phyloP scores from a whole-genome alignment of 2,113 vertebrate genomes.

The Paraplagusia blochii region DNA sequence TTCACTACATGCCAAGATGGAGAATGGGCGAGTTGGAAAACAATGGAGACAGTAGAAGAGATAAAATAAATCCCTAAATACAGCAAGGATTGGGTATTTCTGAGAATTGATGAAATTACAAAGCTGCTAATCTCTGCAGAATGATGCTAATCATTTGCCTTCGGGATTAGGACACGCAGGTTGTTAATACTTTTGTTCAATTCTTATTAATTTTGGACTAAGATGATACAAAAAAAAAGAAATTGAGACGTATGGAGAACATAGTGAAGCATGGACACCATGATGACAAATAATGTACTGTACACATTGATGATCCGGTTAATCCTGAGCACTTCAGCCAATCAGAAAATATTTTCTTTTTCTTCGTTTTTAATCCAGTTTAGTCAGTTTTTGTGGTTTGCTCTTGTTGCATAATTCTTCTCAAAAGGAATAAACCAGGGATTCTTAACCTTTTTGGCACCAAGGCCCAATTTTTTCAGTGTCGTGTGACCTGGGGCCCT shows the following conservation, averaged over 20 bases:
- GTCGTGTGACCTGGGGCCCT: too few relatives aligned
- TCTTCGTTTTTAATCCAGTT: too few relatives aligned
- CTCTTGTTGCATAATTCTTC: too few relatives aligned
- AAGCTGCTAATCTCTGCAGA: slow-evolving; percentile 71
- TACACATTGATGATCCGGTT: too few relatives aligned
- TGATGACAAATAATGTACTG: too few relatives aligned
- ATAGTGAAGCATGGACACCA: neutral
- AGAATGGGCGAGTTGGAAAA: slow-evolving; percentile 46
- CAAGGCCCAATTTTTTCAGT: too few relatives aligned
- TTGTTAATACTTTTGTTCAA: slow-evolving; percentile 65
- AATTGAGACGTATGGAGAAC: slow-evolving; percentile 14
- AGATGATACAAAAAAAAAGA: slow-evolving; percentile 55
- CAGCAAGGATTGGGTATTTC: slow-evolving; percentile 63
- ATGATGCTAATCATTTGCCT: slow-evolving; percentile 71
- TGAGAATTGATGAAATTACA: slow-evolving; percentile 79
- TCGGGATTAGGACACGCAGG: slow-evolving; percentile 62
- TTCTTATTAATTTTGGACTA: slow-evolving; percentile 68
- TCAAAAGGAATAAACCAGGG: too few relatives aligned
- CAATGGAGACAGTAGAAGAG: slow-evolving; percentile 54
- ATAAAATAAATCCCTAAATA: slow-evolving; percentile 71
- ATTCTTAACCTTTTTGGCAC: too few relatives aligned
- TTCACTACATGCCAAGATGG: slow-evolving; percentile 56
- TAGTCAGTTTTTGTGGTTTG: too few relatives aligned
- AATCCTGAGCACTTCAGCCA: too few relatives aligned
- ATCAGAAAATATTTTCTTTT: too few relatives aligned